A percentile compares a stretch with the other conserved stretches of the same genome.
Evolutionary conservation across 1,140 invertebrate genomes (phyloP).

Genomic region (Neuroterus valhalla): DNA sequence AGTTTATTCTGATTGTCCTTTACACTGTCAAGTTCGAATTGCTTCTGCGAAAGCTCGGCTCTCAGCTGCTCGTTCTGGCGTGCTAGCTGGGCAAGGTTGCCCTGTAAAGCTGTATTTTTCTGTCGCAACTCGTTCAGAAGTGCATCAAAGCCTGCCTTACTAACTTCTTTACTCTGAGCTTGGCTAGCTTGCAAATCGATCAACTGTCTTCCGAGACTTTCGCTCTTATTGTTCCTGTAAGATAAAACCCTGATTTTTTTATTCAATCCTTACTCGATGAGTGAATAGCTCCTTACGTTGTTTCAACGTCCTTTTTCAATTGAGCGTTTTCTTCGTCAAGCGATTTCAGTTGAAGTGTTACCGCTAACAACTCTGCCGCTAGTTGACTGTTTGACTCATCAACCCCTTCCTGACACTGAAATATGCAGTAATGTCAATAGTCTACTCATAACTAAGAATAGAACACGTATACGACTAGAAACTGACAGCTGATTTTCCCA

Average conservation of each 20-base stretch:
- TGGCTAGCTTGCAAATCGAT: slow-evolving; percentile 45
- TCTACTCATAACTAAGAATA: too few relatives aligned
- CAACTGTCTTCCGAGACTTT: slow-evolving; percentile 48
- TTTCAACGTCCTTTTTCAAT: slow-evolving; percentile 48
- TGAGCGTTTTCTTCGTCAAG: slow-evolving; percentile 45
- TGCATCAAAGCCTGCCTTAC: slow-evolving; percentile 39
- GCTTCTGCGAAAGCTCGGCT: slow-evolving; percentile 70
- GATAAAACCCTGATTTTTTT: neutral
- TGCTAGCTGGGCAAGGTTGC: slow-evolving; percentile 67
- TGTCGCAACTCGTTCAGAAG: slow-evolving; percentile 54
- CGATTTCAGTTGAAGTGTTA: slow-evolving; percentile 47
- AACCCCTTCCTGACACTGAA: slow-evolving; percentile 44
- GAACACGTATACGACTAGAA: neutral
- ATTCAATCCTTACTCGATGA: neutral
- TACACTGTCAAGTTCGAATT: slow-evolving; percentile 74
- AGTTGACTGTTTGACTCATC: slow-evolving; percentile 49
- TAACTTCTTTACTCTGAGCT: slow-evolving; percentile 45
- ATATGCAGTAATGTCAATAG: slow-evolving; percentile 34
- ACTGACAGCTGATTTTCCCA: slow-evolving; percentile 49
- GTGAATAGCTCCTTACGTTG: slow-evolving; percentile 44
- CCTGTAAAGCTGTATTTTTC: slow-evolving; percentile 72
- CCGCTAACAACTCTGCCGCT: slow-evolving; percentile 47
- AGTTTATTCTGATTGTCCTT: slow-evolving; percentile 74
- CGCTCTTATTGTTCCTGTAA: neutral
- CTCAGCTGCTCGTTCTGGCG: slow-evolving; percentile 73